Evolutionary conservation across 2,797 vertebrate genomes (phyloP).

Genomic region (Nyctibius grandis): DNA sequence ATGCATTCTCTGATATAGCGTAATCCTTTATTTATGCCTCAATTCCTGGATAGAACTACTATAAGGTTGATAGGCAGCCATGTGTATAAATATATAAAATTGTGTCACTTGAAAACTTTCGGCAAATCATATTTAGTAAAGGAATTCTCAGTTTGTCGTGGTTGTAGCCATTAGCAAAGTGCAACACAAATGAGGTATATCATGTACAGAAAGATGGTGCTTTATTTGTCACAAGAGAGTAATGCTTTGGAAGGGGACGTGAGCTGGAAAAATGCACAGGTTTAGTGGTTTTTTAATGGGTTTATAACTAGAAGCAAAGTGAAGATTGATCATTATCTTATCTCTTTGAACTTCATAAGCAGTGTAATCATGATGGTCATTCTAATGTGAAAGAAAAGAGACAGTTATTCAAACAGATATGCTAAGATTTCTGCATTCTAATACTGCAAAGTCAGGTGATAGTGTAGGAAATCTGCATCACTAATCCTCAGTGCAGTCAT

Average conservation of each 20-base stretch:
- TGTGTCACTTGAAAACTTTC: background rate
- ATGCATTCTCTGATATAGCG: background rate
- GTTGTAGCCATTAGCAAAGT: background rate
- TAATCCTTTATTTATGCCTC: background rate
- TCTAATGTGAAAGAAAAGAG: conserved; percentile 18
- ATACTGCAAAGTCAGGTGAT: background rate
- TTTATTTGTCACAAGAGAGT: background rate
- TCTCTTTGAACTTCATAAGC: conserved; percentile 27
- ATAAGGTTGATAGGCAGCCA: conserved; percentile 8
- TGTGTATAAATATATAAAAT: background rate
- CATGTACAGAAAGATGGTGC: background rate
- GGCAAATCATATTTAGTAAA: background rate
- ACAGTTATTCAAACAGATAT: conserved; percentile 7
- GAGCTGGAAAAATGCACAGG: background rate
- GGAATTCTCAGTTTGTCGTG: background rate
- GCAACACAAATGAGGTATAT: background rate
- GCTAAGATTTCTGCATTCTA: background rate
- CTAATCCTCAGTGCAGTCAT: background rate
- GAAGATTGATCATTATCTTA: conserved; percentile 31
- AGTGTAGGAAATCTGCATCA: background rate
- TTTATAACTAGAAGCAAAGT: conserved; percentile 39
- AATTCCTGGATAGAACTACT: background rate
- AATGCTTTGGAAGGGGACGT: background rate
- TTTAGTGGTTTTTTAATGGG: background rate
- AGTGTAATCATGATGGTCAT: background rate